Evolutionary conservation across 53 echinoderm and acorn worm genomes (phyloP).

Genomic region (Paelopatides confundens): DNA sequence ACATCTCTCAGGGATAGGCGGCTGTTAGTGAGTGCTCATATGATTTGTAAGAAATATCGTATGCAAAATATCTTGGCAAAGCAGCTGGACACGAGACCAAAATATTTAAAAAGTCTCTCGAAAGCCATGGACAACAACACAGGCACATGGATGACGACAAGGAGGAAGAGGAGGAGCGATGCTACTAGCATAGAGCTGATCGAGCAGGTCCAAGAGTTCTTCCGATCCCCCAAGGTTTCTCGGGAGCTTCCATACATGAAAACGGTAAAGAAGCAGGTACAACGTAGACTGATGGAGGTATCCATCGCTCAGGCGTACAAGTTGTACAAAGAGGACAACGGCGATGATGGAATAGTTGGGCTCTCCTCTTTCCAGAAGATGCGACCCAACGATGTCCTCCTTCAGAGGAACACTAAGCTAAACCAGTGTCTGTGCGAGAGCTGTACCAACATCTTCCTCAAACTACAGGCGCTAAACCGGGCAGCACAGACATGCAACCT

Average conservation of each 20-base stretch:
- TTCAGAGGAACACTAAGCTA: neutral
- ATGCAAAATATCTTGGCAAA: constrained; percentile 13
- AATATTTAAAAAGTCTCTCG: constrained; percentile 10
- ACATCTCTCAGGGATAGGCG: constrained; percentile 30
- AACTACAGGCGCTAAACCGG: constrained; percentile 27
- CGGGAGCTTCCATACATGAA: constrained; percentile 42
- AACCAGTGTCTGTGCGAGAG: constrained; percentile 37
- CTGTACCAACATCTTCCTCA: constrained; percentile 27
- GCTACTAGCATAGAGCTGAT: constrained; percentile 18
- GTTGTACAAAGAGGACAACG: constrained; percentile 55
- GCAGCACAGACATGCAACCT: constrained; percentile 14
- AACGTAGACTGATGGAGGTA: constrained; percentile 35
- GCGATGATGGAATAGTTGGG: constrained; percentile 38
- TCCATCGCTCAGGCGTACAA: constrained; percentile 43
- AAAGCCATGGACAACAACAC: neutral
- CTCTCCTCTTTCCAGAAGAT: constrained; percentile 64
- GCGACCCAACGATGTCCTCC: constrained; percentile 55
- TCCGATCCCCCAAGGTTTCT: constrained; percentile 9
- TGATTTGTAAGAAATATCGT: constrained; percentile 34
- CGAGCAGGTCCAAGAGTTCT: constrained; percentile 16
- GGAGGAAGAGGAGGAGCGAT: constrained; percentile 30
- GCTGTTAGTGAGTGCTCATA: constrained; percentile 16
- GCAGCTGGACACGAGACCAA: constrained; percentile 42
- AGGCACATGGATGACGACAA: neutral
- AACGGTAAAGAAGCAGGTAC: neutral